Conservation (phyloP, 2,113 vertebrate species). For the Mugil cephalus region DNA sequence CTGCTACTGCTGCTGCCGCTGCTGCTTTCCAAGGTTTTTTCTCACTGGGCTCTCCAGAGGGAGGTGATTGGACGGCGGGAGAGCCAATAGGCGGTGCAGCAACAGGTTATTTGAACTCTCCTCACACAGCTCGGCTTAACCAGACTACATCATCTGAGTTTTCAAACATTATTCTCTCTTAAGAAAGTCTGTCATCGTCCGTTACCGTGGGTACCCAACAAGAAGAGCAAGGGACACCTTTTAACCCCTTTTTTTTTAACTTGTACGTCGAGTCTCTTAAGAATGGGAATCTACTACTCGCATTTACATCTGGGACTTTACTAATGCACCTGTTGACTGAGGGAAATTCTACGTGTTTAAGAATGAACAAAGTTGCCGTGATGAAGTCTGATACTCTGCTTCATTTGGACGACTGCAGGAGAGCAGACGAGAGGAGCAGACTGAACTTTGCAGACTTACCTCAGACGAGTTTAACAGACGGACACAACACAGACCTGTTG, state of each 20-base stretch:
- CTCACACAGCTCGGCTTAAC: constrained; percentile 60
- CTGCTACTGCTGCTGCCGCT: constrained; percentile 34
- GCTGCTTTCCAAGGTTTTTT: constrained; percentile 44
- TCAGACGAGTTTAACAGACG: constrained; percentile 60
- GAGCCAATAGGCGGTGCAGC: constrained; percentile 63
- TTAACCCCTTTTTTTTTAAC: not conserved
- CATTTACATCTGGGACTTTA: constrained; percentile 37
- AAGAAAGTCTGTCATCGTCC: constrained; percentile 35
- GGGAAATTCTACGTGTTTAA: constrained; percentile 20
- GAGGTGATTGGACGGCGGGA: constrained; percentile 64
- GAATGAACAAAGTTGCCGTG: constrained; percentile 88
- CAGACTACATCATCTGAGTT: constrained; percentile 72
- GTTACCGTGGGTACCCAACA: not conserved
- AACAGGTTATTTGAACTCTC: constrained; percentile 82
- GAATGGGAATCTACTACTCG: constrained; percentile 57
- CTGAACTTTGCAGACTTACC: constrained; percentile 78
- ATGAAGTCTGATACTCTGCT: constrained; percentile 87
- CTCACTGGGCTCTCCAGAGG: constrained; percentile 36
- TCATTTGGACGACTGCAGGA: constrained; percentile 84
- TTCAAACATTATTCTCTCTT: constrained; percentile 61
- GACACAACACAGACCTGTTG: constrained; percentile 73
- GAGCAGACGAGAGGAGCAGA: constrained; percentile 79
- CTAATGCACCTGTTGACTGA: constrained; percentile 71
- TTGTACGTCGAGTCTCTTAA: constrained; percentile 1
- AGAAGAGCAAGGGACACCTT: constrained; percentile 15